A percentile compares a stretch with the other conserved stretches of the same genome.
Conservation (phyloP, 2,113 vertebrate genomes). For the Deroptyus accipitrinus region DNA sequence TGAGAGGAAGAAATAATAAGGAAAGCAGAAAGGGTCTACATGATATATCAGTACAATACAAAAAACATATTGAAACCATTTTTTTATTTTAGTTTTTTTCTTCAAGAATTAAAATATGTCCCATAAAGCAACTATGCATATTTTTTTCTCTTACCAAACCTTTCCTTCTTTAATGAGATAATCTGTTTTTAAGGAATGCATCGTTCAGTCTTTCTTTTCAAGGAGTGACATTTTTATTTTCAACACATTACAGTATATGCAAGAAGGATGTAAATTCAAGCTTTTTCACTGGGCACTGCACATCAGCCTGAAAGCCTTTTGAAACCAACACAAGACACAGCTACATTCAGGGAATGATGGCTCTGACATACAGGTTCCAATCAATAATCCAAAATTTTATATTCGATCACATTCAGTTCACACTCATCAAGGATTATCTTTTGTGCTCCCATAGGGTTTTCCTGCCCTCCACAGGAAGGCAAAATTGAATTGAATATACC, state of each 20-base stretch:
- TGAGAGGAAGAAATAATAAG: conserved; percentile 17
- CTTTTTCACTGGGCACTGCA: not conserved
- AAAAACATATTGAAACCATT: conserved; percentile 74
- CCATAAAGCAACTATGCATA: conserved; percentile 62
- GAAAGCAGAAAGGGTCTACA: conserved; percentile 59
- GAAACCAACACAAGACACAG: conserved; percentile 47
- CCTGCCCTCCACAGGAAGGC: conserved; percentile 11
- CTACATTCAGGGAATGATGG: conserved; percentile 50
- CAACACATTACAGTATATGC: not conserved
- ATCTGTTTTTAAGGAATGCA: conserved; percentile 47
- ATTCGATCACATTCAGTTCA: conserved; percentile 69
- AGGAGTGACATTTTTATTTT: conserved; percentile 70
- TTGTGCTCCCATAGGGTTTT: conserved; percentile 63
- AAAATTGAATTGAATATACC: not conserved
- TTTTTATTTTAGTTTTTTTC: conserved; percentile 70
- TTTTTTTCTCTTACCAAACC: conserved; percentile 44
- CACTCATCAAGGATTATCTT: conserved; percentile 70
- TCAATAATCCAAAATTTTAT: conserved; percentile 74
- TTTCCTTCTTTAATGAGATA: conserved; percentile 66
- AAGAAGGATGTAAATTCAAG: conserved; percentile 59
- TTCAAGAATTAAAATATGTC: conserved; percentile 67
- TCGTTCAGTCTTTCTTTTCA: conserved; percentile 51
- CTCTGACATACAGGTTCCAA: conserved; percentile 51
- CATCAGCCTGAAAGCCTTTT: conserved; percentile 47
- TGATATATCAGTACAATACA: conserved; percentile 72